phyloP scores from a whole-genome alignment of 2,113 vertebrate species.

The Macroglossus sobrinus region DNA sequence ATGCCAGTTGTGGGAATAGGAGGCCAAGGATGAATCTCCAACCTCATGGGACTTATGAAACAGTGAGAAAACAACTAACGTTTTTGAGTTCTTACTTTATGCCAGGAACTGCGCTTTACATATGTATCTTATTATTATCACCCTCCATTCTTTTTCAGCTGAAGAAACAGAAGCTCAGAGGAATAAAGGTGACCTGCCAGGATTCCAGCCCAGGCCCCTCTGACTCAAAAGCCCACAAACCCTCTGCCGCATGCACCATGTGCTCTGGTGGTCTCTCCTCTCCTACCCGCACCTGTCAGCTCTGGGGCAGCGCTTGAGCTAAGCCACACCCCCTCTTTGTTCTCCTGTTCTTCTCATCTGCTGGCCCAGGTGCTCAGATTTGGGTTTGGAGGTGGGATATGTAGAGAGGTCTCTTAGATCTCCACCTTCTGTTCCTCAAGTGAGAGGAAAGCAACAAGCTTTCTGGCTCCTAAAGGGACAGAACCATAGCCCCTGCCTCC shows the following conservation, averaged over 20 bases:
- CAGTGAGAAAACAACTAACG: too few species aligned
- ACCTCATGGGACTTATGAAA: background rate
- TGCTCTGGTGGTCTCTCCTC: background rate
- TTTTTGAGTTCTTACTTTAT: background rate
- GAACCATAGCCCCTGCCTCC: background rate
- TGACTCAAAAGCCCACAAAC: background rate
- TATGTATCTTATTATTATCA: background rate
- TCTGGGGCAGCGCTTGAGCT: background rate
- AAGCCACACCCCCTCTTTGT: rapidly evolving
- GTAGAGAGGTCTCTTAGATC: background rate
- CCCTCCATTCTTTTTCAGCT: background rate
- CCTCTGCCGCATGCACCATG: rapidly evolving
- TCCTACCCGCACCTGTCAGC: rapidly evolving
- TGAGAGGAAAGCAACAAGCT: background rate
- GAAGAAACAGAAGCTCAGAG: background rate
- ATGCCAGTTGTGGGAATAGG: too few species aligned
- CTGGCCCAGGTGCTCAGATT: background rate
- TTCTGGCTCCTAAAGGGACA: background rate
- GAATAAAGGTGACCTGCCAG: background rate
- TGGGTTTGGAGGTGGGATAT: background rate
- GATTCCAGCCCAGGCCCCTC: background rate
- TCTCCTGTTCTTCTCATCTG: background rate
- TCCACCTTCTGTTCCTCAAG: background rate
- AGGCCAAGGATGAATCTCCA: background rate
- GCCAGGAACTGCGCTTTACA: background rate